These are phyloP conservation scores for Hucho hucho DNA, from an alignment of 2,113 vertebrate species.

Conservation along the genomic window DNA sequence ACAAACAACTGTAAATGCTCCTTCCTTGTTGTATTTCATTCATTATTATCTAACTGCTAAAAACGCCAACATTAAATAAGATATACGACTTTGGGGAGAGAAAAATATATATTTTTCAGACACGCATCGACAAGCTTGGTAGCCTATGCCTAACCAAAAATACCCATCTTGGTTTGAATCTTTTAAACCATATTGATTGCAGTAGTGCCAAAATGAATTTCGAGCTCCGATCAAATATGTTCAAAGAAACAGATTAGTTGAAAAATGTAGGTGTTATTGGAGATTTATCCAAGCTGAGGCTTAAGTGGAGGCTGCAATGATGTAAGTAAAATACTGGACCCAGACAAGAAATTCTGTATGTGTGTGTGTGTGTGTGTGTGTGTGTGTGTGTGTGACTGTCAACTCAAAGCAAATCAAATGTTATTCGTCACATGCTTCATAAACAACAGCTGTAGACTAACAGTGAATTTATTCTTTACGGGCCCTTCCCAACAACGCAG, in stretches of 20 bases:
- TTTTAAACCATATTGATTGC: constrained; percentile 44
- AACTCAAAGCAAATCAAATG: too few relatives aligned
- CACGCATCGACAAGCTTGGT: too few relatives aligned
- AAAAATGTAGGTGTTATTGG: constrained; percentile 44
- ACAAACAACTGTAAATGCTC: too few relatives aligned
- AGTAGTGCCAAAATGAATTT: constrained; percentile 34
- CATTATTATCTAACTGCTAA: too few relatives aligned
- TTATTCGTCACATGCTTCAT: too few relatives aligned
- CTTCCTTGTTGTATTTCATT: too few relatives aligned
- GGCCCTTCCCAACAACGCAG: too few relatives aligned
- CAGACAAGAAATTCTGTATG: neutral
- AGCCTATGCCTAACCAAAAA: constrained; percentile 29
- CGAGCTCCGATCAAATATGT: constrained; percentile 38
- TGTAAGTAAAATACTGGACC: neutral
- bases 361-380: constrained; percentile 11
- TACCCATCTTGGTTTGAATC: constrained; percentile 37
- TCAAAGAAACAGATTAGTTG: constrained; percentile 51
- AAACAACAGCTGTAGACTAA: too few relatives aligned
- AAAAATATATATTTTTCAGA: too few relatives aligned
- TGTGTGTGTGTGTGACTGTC: neutral
- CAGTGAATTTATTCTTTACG: too few relatives aligned
- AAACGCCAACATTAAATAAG: too few relatives aligned
- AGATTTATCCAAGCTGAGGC: neutral
- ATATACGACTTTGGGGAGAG: too few relatives aligned
- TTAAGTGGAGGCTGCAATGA: neutral